Evolutionary conservation across 1,140 invertebrate genomes (phyloP).

Genomic region (Contarinia nasturtii): DNA sequence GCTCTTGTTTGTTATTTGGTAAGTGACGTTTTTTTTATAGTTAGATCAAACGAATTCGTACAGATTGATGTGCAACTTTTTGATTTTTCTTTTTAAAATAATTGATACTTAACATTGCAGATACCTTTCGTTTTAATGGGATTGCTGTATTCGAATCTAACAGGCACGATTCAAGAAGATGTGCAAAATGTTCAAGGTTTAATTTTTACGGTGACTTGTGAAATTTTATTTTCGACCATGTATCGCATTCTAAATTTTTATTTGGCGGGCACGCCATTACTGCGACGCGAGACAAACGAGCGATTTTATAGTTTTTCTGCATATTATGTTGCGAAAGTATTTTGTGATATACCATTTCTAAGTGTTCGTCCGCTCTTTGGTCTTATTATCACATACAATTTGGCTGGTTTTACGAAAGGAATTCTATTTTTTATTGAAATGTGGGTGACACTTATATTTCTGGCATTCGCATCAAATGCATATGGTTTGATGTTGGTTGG

Average conservation of each 20-base stretch:
- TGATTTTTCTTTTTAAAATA: too few species aligned
- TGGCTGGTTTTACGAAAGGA: constrained; percentile 13
- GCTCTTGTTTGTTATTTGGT: not conserved
- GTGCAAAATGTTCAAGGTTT: constrained; percentile 43
- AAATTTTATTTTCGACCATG: constrained; percentile 42
- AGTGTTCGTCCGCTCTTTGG: constrained; percentile 35
- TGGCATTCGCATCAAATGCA: constrained; percentile 17
- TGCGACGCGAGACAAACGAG: constrained; percentile 38
- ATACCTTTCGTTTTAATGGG: too few species aligned
- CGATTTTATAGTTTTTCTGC: constrained; percentile 35
- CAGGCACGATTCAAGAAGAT: constrained; percentile 23
- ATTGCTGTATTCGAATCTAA: too few species aligned
- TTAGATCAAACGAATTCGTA: too few species aligned
- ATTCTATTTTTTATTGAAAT: constrained; percentile 16
- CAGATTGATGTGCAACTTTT: too few species aligned
- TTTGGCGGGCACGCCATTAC: constrained; percentile 35
- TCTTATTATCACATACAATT: constrained; percentile 27
- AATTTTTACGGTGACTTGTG: constrained; percentile 39
- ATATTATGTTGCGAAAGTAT: constrained; percentile 41
- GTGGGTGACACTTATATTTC: constrained; percentile 15
- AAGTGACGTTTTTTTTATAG: too few species aligned
- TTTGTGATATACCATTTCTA: constrained; percentile 34
- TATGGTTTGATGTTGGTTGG: constrained; percentile 37
- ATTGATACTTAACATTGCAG: too few species aligned
- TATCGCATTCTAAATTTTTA: constrained; percentile 42